phyloP scores from a whole-genome alignment of 2,113 vertebrate species.

The Thunnus maccoyii region DNA sequence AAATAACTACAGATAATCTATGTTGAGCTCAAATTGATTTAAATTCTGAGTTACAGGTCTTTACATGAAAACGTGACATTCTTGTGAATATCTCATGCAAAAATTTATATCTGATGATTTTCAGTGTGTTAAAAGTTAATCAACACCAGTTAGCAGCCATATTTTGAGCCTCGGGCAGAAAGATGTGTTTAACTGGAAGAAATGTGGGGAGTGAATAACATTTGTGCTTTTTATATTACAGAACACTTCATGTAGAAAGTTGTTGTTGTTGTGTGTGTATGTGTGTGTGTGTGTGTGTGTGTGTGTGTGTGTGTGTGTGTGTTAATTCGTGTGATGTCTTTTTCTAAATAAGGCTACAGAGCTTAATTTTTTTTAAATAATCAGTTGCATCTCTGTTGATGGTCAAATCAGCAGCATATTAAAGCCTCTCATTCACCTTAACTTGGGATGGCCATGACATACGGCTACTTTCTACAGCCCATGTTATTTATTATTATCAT shows the following conservation, averaged over 20 bases:
- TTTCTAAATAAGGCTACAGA: neutral
- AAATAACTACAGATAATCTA: no score
- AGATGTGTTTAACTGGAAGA: constrained; percentile 2
- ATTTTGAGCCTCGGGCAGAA: constrained; percentile 26
- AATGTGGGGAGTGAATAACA: constrained; percentile 1
- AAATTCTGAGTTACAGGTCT: neutral
- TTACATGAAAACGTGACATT: neutral
- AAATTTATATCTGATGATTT: neutral
- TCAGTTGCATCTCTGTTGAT: constrained; percentile 16
- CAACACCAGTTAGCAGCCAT: neutral
- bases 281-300: no score
- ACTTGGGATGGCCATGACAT: neutral
- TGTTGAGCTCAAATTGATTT: neutral
- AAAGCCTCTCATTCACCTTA: constrained; percentile 7
- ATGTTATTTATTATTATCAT: neutral
- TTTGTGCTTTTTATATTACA: constrained; percentile 4
- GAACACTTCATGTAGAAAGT: neutral
- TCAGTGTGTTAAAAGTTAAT: neutral
- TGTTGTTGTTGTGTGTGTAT: no score
- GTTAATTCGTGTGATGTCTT: neutral
- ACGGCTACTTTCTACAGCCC: neutral
- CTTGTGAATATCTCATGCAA: neutral
- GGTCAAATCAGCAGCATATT: constrained; percentile 9
- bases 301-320: neutral
- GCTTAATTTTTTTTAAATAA: neutral